Evolutionary conservation across 2,888 invertebrate species (phyloP).

Genomic region (Mellilla xanthometata): DNA sequence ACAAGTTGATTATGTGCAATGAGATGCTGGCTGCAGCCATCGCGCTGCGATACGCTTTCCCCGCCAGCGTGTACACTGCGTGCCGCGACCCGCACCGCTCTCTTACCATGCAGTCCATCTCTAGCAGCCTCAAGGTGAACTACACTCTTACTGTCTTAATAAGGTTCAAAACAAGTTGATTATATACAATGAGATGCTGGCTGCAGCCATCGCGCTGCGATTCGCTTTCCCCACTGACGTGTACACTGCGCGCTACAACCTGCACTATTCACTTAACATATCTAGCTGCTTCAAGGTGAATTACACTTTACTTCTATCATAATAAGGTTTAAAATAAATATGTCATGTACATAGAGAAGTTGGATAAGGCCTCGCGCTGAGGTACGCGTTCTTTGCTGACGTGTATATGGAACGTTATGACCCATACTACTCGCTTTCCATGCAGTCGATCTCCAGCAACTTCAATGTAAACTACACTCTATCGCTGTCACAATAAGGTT

Average conservation of each 20-base stretch:
- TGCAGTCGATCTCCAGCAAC: slow-evolving; percentile 99
- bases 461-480: slow-evolving; percentile 87
- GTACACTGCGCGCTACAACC: slow-evolving; percentile 92
- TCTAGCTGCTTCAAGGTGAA: slow-evolving; percentile 97
- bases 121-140: slow-evolving; percentile 96
- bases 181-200: slow-evolving; percentile 86
- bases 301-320: no score
- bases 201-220: slow-evolving; percentile 97
- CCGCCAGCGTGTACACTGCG: slow-evolving; percentile 92
- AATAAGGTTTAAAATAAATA: no score
- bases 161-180: no score
- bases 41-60: slow-evolving; percentile 98
- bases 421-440: slow-evolving; percentile 95
- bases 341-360: slow-evolving; percentile 76
- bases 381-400: slow-evolving; percentile 97
- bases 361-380: slow-evolving; percentile 97
- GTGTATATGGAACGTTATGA: slow-evolving; percentile 93
- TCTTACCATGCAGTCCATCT: slow-evolving; percentile 99
- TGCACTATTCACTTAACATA: slow-evolving; percentile 96
- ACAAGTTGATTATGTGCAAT: no score
- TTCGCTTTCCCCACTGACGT: slow-evolving; percentile 98
- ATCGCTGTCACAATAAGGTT: no score
- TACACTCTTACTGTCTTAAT: no score
- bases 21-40: slow-evolving; percentile 94
- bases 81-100: slow-evolving; percentile 94